Conservation (phyloP, 2,113 vertebrate genomes). For the Engystomops pustulosus region DNA sequence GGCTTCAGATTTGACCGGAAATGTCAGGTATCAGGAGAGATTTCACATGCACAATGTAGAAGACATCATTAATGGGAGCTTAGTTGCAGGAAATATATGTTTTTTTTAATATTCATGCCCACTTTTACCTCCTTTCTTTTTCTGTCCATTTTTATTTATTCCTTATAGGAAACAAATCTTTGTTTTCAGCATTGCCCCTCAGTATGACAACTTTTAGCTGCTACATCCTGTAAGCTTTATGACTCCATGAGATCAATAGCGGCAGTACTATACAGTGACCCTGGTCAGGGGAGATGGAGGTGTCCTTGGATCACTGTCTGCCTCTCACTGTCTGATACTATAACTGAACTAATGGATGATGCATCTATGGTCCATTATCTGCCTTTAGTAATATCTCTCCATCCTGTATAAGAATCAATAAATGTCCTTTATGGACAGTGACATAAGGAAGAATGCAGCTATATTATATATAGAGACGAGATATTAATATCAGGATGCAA, state of each 20-base stretch:
- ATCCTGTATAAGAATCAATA: slow-evolving; percentile 19
- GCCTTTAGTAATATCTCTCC: background rate
- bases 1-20: no score
- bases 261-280: background rate
- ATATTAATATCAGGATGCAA: background rate
- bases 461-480: background rate
- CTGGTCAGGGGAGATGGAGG: background rate
- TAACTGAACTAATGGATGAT: background rate
- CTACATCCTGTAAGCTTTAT: no score
- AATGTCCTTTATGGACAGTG: background rate
- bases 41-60: no score
- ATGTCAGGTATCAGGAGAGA: no score
- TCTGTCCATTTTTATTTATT: no score
- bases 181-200: no score
- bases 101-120: no score
- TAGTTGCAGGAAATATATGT: no score
- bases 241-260: background rate
- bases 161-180: no score
- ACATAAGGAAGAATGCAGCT: background rate
- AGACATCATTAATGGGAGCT: no score
- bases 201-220: no score
- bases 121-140: no score
- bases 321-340: background rate
- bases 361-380: slow-evolving; percentile 4
- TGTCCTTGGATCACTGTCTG: background rate